Evolutionary conservation across 1,140 invertebrate genomes (phyloP).

Genomic region (Lordiphosa mommai): DNA sequence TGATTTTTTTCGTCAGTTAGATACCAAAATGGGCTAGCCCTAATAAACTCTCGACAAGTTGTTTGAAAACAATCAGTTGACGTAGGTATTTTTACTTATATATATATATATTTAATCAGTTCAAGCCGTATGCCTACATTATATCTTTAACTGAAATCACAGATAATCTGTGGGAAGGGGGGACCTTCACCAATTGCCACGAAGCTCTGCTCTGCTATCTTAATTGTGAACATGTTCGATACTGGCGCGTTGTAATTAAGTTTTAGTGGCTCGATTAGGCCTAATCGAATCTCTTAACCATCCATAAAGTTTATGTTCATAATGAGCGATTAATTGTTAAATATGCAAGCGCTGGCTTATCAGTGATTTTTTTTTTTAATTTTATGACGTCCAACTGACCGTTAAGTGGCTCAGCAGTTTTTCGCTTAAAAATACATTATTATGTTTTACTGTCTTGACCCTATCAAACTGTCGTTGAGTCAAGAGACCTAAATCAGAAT

Average conservation of each 20-base stretch:
- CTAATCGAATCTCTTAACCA: slow-evolving; percentile 33
- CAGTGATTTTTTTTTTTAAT: background rate
- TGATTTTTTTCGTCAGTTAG: too few species aligned
- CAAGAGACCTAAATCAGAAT: slow-evolving; percentile 27
- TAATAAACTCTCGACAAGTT: too few species aligned
- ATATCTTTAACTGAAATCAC: slow-evolving; percentile 36
- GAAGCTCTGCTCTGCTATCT: background rate
- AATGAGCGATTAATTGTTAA: slow-evolving; percentile 61
- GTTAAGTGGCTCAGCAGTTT: background rate
- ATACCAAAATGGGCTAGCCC: too few species aligned
- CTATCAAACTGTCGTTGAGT: slow-evolving; percentile 17
- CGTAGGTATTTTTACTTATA: background rate
- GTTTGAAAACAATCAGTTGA: background rate
- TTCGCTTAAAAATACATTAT: background rate
- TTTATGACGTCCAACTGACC: slow-evolving; percentile 4
- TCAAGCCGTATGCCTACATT: background rate
- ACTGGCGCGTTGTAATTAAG: slow-evolving; percentile 21
- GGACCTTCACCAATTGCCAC: background rate
- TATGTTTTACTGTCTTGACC: too few species aligned
- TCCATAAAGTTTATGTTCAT: slow-evolving; percentile 22
- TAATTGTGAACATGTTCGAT: background rate
- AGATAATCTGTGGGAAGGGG: slow-evolving; percentile 26
- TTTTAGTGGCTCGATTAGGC: slow-evolving; percentile 20
- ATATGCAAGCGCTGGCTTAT: slow-evolving; percentile 21
- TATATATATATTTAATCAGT: background rate